phyloP scores from a whole-genome alignment of 2,113 vertebrate species.

The Lycaon pictus region DNA sequence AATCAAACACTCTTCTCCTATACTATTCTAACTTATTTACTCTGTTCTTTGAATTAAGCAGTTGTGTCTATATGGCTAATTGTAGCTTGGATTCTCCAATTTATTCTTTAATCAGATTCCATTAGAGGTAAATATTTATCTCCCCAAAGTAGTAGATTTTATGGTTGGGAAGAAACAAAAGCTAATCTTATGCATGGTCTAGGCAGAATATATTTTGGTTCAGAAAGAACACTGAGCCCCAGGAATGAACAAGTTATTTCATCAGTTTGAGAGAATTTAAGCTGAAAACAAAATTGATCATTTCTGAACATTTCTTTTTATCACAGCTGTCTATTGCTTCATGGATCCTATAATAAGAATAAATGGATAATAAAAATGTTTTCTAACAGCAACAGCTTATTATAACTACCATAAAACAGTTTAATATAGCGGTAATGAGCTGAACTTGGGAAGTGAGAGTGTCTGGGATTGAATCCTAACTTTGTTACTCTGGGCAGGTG shows the following conservation, averaged over 20 bases:
- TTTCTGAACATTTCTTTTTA: slow-evolving; percentile 53
- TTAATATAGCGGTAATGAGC: background rate
- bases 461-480: background rate
- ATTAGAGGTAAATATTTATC: slow-evolving; percentile 84
- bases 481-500: background rate
- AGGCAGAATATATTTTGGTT: slow-evolving; percentile 10
- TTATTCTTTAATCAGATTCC: slow-evolving; percentile 85
- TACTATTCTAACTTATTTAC: slow-evolving; percentile 81
- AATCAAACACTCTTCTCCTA: slow-evolving; percentile 74
- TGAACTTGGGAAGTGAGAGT: background rate
- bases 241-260: slow-evolving; percentile 9
- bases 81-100: slow-evolving; percentile 86
- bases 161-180: slow-evolving; percentile 77
- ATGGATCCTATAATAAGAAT: slow-evolving; percentile 60
- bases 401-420: background rate
- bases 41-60: slow-evolving; percentile 85
- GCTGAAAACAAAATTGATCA: background rate
- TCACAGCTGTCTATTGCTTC: background rate
- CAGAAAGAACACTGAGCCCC: background rate
- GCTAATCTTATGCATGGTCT: slow-evolving; percentile 74
- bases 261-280: background rate
- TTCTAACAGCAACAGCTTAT: background rate
- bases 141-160: slow-evolving; percentile 61
- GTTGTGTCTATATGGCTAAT: slow-evolving; percentile 86
- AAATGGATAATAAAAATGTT: slow-evolving; percentile 56